phyloP scores from a whole-genome alignment of 2,113 vertebrate species.

The Callaeas wilsoni region DNA sequence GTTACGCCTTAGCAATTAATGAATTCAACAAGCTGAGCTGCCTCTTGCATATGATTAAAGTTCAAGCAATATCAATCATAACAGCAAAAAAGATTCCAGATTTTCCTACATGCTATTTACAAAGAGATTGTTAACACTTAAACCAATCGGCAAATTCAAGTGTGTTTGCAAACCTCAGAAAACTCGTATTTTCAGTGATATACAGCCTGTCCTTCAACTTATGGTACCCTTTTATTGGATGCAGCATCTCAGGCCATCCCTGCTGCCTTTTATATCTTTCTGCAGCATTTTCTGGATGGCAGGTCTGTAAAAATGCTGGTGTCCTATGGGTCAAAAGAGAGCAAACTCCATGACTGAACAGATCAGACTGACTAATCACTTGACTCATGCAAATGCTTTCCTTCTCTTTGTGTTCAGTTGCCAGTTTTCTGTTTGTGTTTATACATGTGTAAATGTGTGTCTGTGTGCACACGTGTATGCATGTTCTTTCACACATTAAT shows the following conservation, averaged over 20 bases:
- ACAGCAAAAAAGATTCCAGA: background rate
- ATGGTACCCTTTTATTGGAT: background rate
- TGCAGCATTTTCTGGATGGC: background rate
- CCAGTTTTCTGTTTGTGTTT: background rate
- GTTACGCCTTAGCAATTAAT: slow-evolving; percentile 53
- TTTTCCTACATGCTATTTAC: background rate
- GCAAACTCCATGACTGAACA: background rate
- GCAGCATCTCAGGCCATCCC: background rate
- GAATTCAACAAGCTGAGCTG: slow-evolving; percentile 34
- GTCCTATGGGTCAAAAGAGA: background rate
- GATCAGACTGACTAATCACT: background rate
- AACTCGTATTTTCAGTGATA: background rate
- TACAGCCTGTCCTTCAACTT: background rate
- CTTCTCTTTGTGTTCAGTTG: background rate
- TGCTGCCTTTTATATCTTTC: background rate
- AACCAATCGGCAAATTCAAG: background rate
- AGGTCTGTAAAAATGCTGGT: background rate
- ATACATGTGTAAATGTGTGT: background rate
- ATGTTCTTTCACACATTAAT: background rate
- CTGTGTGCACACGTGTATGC: background rate
- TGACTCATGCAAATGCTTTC: background rate
- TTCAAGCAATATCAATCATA: slow-evolving; percentile 26
- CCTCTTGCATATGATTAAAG: slow-evolving; percentile 31
- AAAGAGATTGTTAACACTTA: background rate
- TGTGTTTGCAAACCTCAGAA: background rate